A percentile compares a stretch with the other conserved stretches of the same genome.
phyloP scores from a whole-genome alignment of 2,888 invertebrate genomes.

The Ophioninae sp. region DNA sequence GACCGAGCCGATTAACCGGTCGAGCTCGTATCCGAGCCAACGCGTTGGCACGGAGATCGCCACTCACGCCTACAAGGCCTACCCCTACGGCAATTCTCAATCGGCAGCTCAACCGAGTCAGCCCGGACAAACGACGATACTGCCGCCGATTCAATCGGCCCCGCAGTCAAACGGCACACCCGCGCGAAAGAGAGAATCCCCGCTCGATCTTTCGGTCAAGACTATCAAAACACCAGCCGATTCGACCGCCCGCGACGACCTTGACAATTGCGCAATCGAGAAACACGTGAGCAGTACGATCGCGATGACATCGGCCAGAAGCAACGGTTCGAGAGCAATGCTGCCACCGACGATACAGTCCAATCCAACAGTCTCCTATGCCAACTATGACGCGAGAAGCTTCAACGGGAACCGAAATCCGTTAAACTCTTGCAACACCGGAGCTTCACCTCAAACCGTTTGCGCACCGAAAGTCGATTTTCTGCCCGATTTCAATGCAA shows the following conservation, averaged over 20 bases:
- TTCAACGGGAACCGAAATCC: conserved; percentile 66
- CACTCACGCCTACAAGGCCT: conserved; percentile 72
- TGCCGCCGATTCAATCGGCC: conserved; percentile 63
- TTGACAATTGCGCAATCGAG: conserved; percentile 79
- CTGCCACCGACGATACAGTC: conserved; percentile 71
- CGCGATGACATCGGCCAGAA: conserved; percentile 64
- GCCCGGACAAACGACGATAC: conserved; percentile 50
- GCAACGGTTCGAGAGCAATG: conserved; percentile 68
- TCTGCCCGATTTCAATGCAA: conserved; percentile 87
- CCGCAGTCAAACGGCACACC: conserved; percentile 71
- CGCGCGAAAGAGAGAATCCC: conserved; percentile 87
- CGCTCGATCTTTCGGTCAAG: conserved; percentile 93
- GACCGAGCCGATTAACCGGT: conserved; percentile 67
- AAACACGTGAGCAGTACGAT: conserved; percentile 72
- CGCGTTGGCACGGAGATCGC: conserved; percentile 56
- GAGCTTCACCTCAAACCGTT: conserved; percentile 75
- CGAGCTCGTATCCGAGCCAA: conserved; percentile 63
- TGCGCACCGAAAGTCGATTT: conserved; percentile 90
- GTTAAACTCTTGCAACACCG: conserved; percentile 43
- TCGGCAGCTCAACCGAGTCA: conserved; percentile 61
- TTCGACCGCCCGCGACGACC: conserved; percentile 89
- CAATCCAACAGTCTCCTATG: conserved; percentile 68
- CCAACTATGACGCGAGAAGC: conserved; percentile 66
- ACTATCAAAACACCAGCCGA: conserved; percentile 94
- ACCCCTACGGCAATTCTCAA: conserved; percentile 67